Conservation (phyloP, 2,797 vertebrate species). For the Triplophysa yarkandensis region DNA sequence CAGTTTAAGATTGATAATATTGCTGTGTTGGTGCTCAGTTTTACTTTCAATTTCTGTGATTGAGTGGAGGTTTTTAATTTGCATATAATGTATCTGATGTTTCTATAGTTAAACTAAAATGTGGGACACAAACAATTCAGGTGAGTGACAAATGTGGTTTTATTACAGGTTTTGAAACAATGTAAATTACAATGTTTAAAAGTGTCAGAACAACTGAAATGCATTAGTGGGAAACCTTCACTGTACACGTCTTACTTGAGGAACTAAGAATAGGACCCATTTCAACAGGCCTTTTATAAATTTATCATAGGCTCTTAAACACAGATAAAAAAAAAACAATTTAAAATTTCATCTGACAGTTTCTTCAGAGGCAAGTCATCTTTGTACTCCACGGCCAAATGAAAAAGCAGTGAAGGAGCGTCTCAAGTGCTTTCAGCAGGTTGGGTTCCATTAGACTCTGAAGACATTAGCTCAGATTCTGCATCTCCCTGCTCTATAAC, state of each 20-base stretch:
- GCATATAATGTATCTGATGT: no score
- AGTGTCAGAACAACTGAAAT: neutral
- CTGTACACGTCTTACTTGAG: neutral
- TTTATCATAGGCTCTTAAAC: neutral
- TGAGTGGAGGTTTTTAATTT: no score
- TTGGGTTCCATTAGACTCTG: conserved; percentile 42
- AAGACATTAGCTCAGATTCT: conserved; percentile 44
- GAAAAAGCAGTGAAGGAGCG: neutral
- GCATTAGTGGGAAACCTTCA: neutral
- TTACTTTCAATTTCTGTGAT: no score
- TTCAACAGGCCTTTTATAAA: neutral
- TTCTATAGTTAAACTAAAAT: no score
- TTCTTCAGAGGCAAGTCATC: neutral
- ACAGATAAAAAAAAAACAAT: conserved; percentile 42
- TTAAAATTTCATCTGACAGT: conserved; percentile 44
- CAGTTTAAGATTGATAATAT: no score
- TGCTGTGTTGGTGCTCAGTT: no score
- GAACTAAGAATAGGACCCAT: neutral
- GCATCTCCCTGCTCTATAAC: conserved; percentile 48
- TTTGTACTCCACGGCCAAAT: neutral
- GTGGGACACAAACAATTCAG: neutral
- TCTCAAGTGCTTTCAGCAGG: conserved; percentile 46
- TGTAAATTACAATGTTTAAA: neutral
- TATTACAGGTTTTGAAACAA: conserved; percentile 17
- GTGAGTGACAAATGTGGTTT: neutral